Conservation (phyloP, 2,888 invertebrate genomes). For the Thecocarcelia acutangulata region DNA sequence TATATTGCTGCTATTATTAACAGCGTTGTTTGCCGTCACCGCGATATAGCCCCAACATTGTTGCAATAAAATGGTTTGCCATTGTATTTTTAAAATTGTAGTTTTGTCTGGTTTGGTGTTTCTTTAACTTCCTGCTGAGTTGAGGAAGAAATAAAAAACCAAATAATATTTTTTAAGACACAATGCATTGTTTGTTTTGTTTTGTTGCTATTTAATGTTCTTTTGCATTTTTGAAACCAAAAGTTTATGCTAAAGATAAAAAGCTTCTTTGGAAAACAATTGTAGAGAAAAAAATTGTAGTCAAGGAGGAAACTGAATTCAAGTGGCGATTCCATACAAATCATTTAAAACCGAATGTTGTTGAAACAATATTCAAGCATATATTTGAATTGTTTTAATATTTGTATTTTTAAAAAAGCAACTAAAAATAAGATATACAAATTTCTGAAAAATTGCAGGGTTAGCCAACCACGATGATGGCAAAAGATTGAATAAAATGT, state of each 20-base stretch:
- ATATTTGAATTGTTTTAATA: too few species aligned
- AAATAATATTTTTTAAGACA: background rate
- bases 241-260: conserved; percentile 45
- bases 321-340: background rate
- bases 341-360: background rate
- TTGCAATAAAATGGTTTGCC: background rate
- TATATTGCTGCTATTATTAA: background rate
- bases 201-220: background rate
- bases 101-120: background rate
- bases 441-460: too few species aligned
- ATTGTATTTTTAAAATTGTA: background rate
- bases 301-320: background rate
- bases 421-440: too few species aligned
- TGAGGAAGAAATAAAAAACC: background rate
- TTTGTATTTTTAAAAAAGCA: too few species aligned
- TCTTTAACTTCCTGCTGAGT: background rate
- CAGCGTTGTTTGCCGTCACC: background rate
- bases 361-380: too few species aligned
- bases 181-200: background rate
- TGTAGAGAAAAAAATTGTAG: background rate
- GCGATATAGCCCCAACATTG: background rate
- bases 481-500: too few species aligned
- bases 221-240: background rate
- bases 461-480: too few species aligned
- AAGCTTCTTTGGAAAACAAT: conserved; percentile 13